phyloP scores from a whole-genome alignment of 2,113 vertebrate genomes.

The Forbesichthys agassizii region DNA sequence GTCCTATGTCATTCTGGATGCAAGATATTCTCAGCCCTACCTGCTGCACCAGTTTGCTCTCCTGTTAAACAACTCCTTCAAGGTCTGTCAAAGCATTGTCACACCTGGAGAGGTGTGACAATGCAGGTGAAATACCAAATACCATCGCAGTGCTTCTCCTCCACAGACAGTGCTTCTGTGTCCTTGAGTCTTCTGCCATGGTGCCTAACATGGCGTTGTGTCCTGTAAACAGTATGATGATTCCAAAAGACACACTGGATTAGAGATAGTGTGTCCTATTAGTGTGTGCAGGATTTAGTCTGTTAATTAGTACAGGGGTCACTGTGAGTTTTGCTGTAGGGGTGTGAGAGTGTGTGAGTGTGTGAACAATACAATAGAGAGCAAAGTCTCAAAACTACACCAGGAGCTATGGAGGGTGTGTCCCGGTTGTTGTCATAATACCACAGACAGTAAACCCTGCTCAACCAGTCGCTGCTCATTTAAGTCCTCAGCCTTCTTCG shows the following conservation, averaged over 20 bases:
- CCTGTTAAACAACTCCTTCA: slow-evolving; percentile 15
- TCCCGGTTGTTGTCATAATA: slow-evolving; percentile 5
- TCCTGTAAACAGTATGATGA: too few species aligned
- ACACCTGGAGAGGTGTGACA: too few species aligned
- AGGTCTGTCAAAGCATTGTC: neutral
- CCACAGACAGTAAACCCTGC: slow-evolving; percentile 34
- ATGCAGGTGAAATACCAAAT: slow-evolving; percentile 41
- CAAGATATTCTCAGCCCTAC: slow-evolving; percentile 41
- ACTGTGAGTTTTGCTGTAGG: neutral
- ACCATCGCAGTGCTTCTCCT: slow-evolving; percentile 11
- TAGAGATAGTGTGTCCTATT: too few species aligned
- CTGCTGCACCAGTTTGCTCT: slow-evolving; percentile 56
- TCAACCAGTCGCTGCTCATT: slow-evolving; percentile 45
- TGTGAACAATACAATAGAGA: neutral
- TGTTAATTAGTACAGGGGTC: neutral
- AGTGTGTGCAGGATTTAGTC: too few species aligned
- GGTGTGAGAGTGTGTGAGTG: neutral
- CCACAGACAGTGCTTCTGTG: neutral
- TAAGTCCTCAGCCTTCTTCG: slow-evolving; percentile 21
- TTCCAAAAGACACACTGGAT: too few species aligned
- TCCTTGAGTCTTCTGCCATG: neutral
- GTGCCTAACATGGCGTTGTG: too few species aligned
- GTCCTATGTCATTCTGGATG: slow-evolving; percentile 25
- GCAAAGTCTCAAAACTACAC: slow-evolving; percentile 1
- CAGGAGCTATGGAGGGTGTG: slow-evolving; percentile 54